Base-by-base conservation (phyloP, 1,140 invertebrate species). In the Littorina saxatilis region DNA sequence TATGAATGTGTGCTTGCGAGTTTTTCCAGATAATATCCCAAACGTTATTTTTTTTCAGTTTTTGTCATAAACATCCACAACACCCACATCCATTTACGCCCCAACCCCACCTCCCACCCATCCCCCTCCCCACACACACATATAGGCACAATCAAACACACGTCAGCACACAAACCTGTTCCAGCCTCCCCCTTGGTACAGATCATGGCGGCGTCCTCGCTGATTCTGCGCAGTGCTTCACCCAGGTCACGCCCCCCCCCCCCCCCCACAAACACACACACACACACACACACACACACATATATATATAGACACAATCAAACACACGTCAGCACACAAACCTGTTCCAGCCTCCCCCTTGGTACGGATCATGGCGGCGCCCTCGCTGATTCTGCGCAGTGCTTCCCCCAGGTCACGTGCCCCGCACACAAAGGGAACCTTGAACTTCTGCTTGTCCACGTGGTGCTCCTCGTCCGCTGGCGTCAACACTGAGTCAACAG, bases 281-380 rank as follows among this genome's bases (percentile, higher is more conserved):
- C 43, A 47, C 43, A 47, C 43, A 47, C 43, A 47, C 43, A 47
- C 43, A 47, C 43, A 47, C 43, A 47, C 43, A 47, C 43, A 47
- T 17, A 47, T 17, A n/a, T n/a, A n/a, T n/a, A n/a, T n/a, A n/a
- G n/a, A n/a, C n/a, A n/a, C n/a, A n/a, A n/a, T n/a, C n/a, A n/a
- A n/a, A 47, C 43, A 47, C 43, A 47, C 43, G 17, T 17, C 5
- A 5, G 17, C 43, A 47, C 43, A 47, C 73, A n/a, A 79, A 89
- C 89, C 90, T 68, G 90, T 91, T 15, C 90, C 90, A 2, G 90
- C 90, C 75, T 90, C 87, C 72, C 90, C 90, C 82, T 91, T 91
- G 32, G 89, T 91, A 79, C 89, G 72, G 13, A 91, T 91, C 90
- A 91, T 91, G 11, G 90, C 89, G 13, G 89, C 89, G 23, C 90